These are phyloP conservation scores for Papilio dardanus DNA, from an alignment of 1,140 invertebrate genomes.

Conservation along the genomic window DNA sequence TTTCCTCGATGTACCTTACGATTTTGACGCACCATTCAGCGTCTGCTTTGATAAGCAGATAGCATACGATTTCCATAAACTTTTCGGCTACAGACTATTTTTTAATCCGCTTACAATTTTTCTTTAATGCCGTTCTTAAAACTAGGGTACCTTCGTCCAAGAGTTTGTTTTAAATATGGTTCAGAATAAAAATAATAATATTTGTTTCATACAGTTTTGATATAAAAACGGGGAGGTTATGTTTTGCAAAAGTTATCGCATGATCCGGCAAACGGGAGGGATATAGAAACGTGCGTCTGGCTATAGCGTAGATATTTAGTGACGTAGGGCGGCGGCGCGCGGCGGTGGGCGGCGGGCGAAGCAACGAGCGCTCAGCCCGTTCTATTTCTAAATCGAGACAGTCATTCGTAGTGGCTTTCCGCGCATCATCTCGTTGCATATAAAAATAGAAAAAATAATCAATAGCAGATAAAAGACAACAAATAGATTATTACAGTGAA, in stretches of 20 bases:
- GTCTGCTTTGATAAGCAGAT: no score
- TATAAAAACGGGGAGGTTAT: neutral
- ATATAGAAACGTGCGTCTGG: slow-evolving; percentile 43
- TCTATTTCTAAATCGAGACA: slow-evolving; percentile 82
- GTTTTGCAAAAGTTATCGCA: slow-evolving; percentile 2
- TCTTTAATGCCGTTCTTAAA: no score
- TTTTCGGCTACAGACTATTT: no score
- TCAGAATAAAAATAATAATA: neutral
- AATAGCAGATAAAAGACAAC: slow-evolving; percentile 25
- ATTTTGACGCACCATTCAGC: neutral
- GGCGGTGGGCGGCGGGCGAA: slow-evolving; percentile 59
- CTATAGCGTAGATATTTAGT: slow-evolving; percentile 29
- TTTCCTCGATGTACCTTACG: neutral
- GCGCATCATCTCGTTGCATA: slow-evolving; percentile 69
- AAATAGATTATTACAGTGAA: slow-evolving; percentile 8
- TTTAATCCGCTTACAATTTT: no score
- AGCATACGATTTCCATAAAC: no score
- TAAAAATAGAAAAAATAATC: slow-evolving; percentile 40
- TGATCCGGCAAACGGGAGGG: neutral
- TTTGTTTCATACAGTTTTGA: neutral
- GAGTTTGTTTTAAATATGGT: neutral
- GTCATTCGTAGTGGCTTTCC: slow-evolving; percentile 75
- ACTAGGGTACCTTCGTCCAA: no score
- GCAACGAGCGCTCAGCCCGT: slow-evolving; percentile 68
- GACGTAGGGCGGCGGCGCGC: slow-evolving; percentile 30